phyloP scores from a whole-genome alignment of 2,113 vertebrate species.

The Eulemur macaco region DNA sequence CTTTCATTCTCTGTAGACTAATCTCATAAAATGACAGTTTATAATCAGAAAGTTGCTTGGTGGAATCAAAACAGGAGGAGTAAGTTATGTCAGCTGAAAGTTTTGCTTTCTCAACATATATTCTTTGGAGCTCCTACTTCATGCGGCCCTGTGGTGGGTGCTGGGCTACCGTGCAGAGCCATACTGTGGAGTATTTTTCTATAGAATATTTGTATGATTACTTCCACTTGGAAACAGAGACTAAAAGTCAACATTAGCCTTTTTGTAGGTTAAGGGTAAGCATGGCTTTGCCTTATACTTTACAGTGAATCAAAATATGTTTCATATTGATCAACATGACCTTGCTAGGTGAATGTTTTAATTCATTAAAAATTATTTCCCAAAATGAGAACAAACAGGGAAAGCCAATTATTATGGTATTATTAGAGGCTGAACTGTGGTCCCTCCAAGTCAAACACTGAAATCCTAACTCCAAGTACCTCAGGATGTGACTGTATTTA shows the following conservation, averaged over 20 bases:
- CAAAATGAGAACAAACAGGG: neutral
- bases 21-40: no score
- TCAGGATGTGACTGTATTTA: neutral
- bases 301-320: neutral
- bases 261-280: neutral
- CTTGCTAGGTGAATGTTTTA: neutral
- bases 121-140: neutral
- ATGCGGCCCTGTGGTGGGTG: neutral
- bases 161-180: no score
- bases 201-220: neutral
- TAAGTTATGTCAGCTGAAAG: neutral
- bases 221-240: neutral
- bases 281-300: neutral
- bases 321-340: neutral
- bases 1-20: neutral
- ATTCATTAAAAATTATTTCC: neutral
- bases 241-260: neutral
- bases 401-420: neutral
- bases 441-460: neutral
- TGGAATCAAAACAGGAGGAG: neutral
- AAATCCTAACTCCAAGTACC: neutral
- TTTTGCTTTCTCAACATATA: neutral
- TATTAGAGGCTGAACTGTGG: neutral
- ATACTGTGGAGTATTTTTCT: neutral
- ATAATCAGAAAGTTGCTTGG: neutral